Evolutionary conservation across 2,797 vertebrate genomes (phyloP).

Genomic region (Rhinoraja longicauda): DNA sequence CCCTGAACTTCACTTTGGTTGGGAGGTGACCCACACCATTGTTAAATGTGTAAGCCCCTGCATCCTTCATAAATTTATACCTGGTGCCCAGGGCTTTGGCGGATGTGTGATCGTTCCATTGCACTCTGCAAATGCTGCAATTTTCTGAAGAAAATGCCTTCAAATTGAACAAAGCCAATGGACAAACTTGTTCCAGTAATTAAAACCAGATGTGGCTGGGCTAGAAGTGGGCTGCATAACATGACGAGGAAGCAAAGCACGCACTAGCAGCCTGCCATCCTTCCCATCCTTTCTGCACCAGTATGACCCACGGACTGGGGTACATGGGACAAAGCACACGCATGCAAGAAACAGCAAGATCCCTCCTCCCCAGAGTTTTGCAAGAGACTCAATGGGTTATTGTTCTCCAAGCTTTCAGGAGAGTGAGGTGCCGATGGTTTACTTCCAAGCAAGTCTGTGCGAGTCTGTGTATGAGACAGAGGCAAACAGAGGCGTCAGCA

Average conservation of each 20-base stretch:
- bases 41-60: not conserved
- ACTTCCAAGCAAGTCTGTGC: conserved; percentile 17
- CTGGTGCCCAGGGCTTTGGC: not conserved
- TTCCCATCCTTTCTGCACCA: not conserved
- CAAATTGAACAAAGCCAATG: not conserved
- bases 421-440: not conserved
- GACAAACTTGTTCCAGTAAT: not conserved
- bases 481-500: not conserved
- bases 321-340: not conserved
- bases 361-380: not conserved
- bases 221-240: not conserved
- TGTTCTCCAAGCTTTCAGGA: not conserved
- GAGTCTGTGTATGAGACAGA: not conserved
- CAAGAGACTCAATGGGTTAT: not conserved
- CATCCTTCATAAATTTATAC: not conserved
- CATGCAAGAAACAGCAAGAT: not conserved
- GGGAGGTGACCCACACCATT: not conserved
- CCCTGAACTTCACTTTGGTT: not conserved
- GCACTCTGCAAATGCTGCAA: not conserved
- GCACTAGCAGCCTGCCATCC: not conserved
- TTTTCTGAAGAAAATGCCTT: not conserved
- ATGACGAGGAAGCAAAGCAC: not conserved
- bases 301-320: not conserved
- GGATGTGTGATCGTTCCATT: not conserved
- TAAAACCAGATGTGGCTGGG: not conserved